A percentile compares a stretch with the other conserved stretches of the same genome.
These are phyloP conservation scores for Hesperia comma DNA, from an alignment of 2,888 invertebrate species.

Conservation along the genomic window DNA sequence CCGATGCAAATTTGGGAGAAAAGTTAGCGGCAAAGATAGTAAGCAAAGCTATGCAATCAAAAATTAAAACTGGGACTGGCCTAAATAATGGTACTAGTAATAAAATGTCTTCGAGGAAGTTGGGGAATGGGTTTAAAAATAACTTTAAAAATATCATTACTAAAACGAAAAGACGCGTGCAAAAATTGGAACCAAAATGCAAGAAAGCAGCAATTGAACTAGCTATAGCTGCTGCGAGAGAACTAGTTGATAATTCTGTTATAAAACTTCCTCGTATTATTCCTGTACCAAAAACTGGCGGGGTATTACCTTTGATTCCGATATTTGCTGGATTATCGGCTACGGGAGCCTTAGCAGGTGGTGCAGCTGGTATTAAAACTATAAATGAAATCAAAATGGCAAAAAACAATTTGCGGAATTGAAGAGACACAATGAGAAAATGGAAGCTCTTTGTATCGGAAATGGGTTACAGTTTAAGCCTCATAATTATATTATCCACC, in stretches of 20 bases:
- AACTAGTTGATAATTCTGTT: slow-evolving; percentile 43
- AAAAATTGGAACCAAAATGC: slow-evolving; percentile 42
- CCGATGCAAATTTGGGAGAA: slow-evolving; percentile 29
- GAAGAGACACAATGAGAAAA: background rate
- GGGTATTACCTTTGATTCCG: slow-evolving; percentile 55
- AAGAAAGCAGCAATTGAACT: slow-evolving; percentile 40
- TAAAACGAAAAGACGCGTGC: slow-evolving; percentile 31
- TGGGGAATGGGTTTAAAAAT: slow-evolving; percentile 33
- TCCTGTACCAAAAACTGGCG: slow-evolving; percentile 55
- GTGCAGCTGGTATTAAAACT: slow-evolving; percentile 56
- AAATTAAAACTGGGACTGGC: slow-evolving; percentile 18
- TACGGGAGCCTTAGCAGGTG: slow-evolving; percentile 55
- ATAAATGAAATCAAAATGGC: slow-evolving; percentile 51
- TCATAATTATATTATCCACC: too few relatives aligned
- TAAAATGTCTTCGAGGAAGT: slow-evolving; percentile 5
- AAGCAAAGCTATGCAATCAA: slow-evolving; percentile 23
- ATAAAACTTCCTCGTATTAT: slow-evolving; percentile 48
- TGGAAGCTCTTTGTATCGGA: background rate
- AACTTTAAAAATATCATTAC: slow-evolving; percentile 37
- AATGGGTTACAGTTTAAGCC: background rate
- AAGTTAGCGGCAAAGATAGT: slow-evolving; percentile 33
- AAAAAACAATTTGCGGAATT: slow-evolving; percentile 40
- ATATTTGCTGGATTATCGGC: slow-evolving; percentile 57
- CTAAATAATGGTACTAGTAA: slow-evolving; percentile 24
- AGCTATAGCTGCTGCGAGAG: slow-evolving; percentile 39